A percentile compares a stretch with the other conserved stretches of the same genome.
Conservation (phyloP, 2,888 invertebrate species). For the Cheilosia grossa region DNA sequence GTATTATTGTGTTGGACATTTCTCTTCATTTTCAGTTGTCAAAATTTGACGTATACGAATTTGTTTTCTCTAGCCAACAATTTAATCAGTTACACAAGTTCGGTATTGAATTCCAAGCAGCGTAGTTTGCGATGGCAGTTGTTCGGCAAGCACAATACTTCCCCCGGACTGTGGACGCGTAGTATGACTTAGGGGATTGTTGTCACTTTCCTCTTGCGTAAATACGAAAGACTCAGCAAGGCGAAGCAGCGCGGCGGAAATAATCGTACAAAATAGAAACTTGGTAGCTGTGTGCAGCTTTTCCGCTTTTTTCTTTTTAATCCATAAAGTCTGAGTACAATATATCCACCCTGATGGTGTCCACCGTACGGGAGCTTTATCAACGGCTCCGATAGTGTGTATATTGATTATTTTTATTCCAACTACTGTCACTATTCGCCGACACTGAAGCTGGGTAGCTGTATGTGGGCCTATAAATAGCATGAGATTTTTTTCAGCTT, state of each 20-base stretch:
- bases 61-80: slow-evolving; percentile 6
- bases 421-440: slow-evolving; percentile 5
- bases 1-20: too few relatives aligned
- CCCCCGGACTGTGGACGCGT: background rate
- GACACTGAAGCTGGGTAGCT: background rate
- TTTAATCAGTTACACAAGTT: slow-evolving; percentile 60
- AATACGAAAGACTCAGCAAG: background rate
- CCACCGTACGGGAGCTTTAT: slow-evolving; percentile 27
- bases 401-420: slow-evolving; percentile 45
- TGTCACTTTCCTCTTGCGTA: slow-evolving; percentile 31
- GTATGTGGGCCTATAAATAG: slow-evolving; percentile 40
- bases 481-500: slow-evolving; percentile 19
- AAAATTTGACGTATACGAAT: slow-evolving; percentile 41
- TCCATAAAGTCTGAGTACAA: slow-evolving; percentile 19
- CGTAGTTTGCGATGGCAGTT: slow-evolving; percentile 16
- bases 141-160: slow-evolving; percentile 4
- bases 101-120: slow-evolving; percentile 44
- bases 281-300: slow-evolving; percentile 21
- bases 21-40: slow-evolving; percentile 24
- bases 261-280: background rate
- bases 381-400: background rate
- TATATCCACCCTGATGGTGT: background rate
- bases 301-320: slow-evolving; percentile 25
- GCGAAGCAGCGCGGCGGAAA: background rate
- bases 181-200: slow-evolving; percentile 14